Percentiles rank a stretch among this genome's conserved stretches.
Conservation (phyloP, 2,888 invertebrate genomes). For the Nephrocerus scutellatus region DNA sequence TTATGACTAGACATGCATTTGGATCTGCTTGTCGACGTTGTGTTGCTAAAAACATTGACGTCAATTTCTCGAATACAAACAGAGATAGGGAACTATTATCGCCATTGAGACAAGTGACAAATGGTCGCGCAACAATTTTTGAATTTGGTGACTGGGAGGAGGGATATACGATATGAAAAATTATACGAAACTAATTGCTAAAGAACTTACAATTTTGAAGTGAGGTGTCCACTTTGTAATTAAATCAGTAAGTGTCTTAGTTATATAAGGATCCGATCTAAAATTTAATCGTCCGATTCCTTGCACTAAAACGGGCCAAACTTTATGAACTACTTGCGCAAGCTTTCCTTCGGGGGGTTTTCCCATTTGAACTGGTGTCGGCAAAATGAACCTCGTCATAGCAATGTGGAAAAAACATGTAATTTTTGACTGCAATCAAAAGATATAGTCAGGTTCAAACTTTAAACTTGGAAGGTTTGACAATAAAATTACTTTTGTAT, state of each 20-base stretch:
- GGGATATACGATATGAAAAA: neutral
- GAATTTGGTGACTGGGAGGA: slow-evolving; percentile 29
- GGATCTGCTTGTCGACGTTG: slow-evolving; percentile 40
- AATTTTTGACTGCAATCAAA: slow-evolving; percentile 28
- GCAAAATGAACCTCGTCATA: slow-evolving; percentile 50
- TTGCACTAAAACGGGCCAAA: slow-evolving; percentile 51
- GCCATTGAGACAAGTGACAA: slow-evolving; percentile 32
- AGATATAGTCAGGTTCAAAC: no score
- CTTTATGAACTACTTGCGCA: slow-evolving; percentile 48
- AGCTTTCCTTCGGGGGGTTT: slow-evolving; percentile 45
- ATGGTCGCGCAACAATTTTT: slow-evolving; percentile 42
- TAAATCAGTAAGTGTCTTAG: slow-evolving; percentile 49
- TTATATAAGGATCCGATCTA: slow-evolving; percentile 48
- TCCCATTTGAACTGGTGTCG: slow-evolving; percentile 49
- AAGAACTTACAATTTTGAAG: slow-evolving; percentile 33
- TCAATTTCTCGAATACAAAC: slow-evolving; percentile 38
- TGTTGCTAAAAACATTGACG: slow-evolving; percentile 36
- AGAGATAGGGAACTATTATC: slow-evolving; percentile 34
- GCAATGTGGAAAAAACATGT: slow-evolving; percentile 51
- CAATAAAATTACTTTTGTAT: slow-evolving; percentile 26
- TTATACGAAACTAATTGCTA: neutral
- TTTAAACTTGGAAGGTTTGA: neutral
- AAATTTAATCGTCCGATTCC: slow-evolving; percentile 50
- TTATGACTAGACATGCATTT: slow-evolving; percentile 39
- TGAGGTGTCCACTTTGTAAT: slow-evolving; percentile 47